These are phyloP conservation scores for Semaprochilodus insignis DNA, from an alignment of 2,797 vertebrate genomes.

Conservation along the genomic window DNA sequence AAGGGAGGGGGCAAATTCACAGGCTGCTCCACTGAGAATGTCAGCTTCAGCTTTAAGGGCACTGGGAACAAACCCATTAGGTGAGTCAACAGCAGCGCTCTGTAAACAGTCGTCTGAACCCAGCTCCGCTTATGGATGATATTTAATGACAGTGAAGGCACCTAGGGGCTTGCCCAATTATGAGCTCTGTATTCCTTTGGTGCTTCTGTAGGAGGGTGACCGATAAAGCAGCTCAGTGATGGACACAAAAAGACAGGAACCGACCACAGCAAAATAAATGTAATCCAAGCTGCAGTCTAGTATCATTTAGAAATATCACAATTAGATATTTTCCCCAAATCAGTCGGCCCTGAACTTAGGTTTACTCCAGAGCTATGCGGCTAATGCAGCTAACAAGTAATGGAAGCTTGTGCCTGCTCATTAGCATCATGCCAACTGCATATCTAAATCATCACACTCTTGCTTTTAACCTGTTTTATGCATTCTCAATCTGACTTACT, in stretches of 20 bases:
- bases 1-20: slow-evolving; percentile 1
- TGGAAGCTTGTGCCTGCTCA: background rate
- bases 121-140: slow-evolving; percentile 2
- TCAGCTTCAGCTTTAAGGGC: background rate
- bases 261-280: background rate
- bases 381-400: background rate
- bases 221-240: background rate
- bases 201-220: background rate
- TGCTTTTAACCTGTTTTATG: background rate
- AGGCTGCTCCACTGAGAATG: background rate
- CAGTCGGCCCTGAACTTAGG: background rate
- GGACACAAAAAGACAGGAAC: background rate
- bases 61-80: slow-evolving; percentile 29
- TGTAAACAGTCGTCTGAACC: slow-evolving; percentile 14
- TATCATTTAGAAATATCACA: too few species aligned
- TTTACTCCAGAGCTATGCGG: background rate
- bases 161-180: background rate
- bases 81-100: slow-evolving; percentile 21
- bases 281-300: background rate
- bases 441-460: background rate
- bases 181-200: background rate
- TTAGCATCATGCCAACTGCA: background rate
- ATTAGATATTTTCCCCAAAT: too few species aligned
- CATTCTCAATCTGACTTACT: background rate
- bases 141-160: background rate